Percentiles rank a stretch among this genome's conserved stretches.
Conservation (phyloP, 2,888 invertebrate species). For the Cheilosia soror region DNA sequence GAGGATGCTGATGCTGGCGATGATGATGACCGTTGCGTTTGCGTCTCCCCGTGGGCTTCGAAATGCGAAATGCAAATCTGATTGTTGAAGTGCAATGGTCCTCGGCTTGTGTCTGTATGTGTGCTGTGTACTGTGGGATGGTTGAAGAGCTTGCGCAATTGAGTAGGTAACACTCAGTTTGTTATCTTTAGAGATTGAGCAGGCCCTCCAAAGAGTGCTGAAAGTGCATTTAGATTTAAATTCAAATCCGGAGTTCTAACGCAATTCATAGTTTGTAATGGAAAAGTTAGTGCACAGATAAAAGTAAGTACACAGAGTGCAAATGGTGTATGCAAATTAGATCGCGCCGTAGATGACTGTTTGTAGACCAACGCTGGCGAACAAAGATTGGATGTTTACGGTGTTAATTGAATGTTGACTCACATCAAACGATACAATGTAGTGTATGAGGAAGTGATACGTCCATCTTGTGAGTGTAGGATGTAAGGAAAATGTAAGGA, state of each 20-base stretch:
- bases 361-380: slow-evolving; percentile 10
- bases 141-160: slow-evolving; percentile 35
- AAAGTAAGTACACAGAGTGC: not conserved
- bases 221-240: slow-evolving; percentile 1
- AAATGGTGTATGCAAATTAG: slow-evolving; percentile 43
- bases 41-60: slow-evolving; percentile 36
- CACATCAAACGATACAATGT: not conserved
- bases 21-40: slow-evolving; percentile 46
- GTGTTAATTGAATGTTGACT: slow-evolving; percentile 40
- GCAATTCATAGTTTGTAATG: not conserved
- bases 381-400: slow-evolving; percentile 1
- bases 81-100: slow-evolving; percentile 49
- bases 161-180: slow-evolving; percentile 34
- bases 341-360: slow-evolving; percentile 6
- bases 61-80: slow-evolving; percentile 47
- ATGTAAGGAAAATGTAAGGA: too few relatives aligned
- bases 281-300: not conserved
- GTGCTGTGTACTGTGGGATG: slow-evolving; percentile 35
- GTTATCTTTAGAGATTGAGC: slow-evolving; percentile 37
- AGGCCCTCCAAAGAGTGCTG: not conserved
- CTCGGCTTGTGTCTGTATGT: slow-evolving; percentile 7
- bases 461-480: not conserved
- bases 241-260: not conserved
- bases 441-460: not conserved
- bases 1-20: slow-evolving; percentile 18